Evolutionary conservation across 1,140 invertebrate genomes (phyloP).

Genomic region (Brachionus rubens): DNA sequence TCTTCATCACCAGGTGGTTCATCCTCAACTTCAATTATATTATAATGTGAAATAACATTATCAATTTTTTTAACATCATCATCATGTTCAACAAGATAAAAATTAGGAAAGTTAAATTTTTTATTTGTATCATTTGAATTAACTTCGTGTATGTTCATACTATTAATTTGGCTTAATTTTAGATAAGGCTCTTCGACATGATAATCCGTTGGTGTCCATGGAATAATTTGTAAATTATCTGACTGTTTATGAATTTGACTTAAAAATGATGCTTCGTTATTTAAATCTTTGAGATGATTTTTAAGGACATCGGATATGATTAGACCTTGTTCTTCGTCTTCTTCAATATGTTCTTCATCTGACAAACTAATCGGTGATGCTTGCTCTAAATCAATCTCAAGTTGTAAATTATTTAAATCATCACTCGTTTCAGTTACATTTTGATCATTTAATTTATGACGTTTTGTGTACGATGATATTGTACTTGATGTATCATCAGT

Average conservation of each 20-base stretch:
- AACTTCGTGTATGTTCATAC: not conserved
- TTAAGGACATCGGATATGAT: not conserved
- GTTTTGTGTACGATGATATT: not conserved
- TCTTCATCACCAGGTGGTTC: too few relatives aligned
- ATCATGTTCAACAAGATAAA: conserved; percentile 26
- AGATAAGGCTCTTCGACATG: not conserved
- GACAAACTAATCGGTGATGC: not conserved
- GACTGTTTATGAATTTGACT: not conserved
- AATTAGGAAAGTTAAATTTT: not conserved
- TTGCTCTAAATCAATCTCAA: not conserved
- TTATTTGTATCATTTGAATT: not conserved
- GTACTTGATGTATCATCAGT: not conserved
- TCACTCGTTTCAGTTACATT: not conserved
- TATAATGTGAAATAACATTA: not conserved
- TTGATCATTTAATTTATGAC: not conserved
- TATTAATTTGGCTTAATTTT: too few relatives aligned
- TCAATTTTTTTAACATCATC: conserved; percentile 2
- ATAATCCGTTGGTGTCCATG: conserved; percentile 17
- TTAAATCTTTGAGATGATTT: not conserved
- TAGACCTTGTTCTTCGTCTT: too few relatives aligned
- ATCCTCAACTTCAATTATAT: not conserved
- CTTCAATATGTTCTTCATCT: too few relatives aligned
- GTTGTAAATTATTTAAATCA: not conserved
- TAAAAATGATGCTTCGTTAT: too few relatives aligned
- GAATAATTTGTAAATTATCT: conserved; percentile 2